Conservation (phyloP, 2,113 vertebrate genomes). For the Callopanchax toddi region DNA sequence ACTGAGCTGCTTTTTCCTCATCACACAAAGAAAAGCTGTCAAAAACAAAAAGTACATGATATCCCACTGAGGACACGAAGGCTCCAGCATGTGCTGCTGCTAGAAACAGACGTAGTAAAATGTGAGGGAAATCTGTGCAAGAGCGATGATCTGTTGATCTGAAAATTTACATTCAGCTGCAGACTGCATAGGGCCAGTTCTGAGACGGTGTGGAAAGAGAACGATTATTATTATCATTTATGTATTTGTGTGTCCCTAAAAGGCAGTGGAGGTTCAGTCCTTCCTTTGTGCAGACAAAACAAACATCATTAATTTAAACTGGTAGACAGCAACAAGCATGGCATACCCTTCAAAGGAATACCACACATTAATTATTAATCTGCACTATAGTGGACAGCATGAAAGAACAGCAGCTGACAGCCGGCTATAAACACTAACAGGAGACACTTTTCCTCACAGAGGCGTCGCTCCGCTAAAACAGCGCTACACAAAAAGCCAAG, state of each 20-base stretch:
- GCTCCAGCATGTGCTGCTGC: background rate
- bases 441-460: conserved; percentile 8
- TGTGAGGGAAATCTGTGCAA: conserved; percentile 21
- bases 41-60: conserved; percentile 2
- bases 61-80: background rate
- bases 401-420: conserved; percentile 30
- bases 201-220: conserved; percentile 16
- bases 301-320: conserved; percentile 50
- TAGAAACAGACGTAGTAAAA: conserved; percentile 9
- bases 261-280: conserved; percentile 37
- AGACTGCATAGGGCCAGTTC: conserved; percentile 26
- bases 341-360: conserved; percentile 41
- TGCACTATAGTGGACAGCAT: conserved; percentile 9
- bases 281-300: conserved; percentile 28
- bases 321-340: conserved; percentile 24
- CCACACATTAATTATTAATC: conserved; percentile 48
- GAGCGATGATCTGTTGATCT: conserved; percentile 8
- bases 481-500: conserved; percentile 38
- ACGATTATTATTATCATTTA: conserved; percentile 32
- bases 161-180: conserved; percentile 42
- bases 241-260: conserved; percentile 33
- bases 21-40: conserved; percentile 17
- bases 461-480: conserved; percentile 33
- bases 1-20: conserved; percentile 38
- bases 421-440: conserved; percentile 14